A percentile compares a stretch with the other conserved stretches of the same genome.
Conservation (phyloP, 2,888 invertebrate species). For the Trachelus tabidus region DNA sequence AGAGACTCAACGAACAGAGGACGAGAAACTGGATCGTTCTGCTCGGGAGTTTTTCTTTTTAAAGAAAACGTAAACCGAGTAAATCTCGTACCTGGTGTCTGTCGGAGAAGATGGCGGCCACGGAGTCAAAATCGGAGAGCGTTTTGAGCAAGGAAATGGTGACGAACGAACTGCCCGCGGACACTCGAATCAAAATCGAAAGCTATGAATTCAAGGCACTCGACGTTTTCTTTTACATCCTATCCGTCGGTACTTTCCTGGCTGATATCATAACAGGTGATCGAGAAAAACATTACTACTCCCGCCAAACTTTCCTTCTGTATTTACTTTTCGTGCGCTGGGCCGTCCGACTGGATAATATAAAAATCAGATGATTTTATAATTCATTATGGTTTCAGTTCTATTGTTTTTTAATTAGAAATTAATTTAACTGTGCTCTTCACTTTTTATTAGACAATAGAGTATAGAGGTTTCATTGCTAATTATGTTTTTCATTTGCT, state of each 20-base stretch:
- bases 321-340: constrained; percentile 2
- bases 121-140: constrained; percentile 43
- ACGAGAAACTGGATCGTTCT: too few relatives aligned
- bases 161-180: constrained; percentile 30
- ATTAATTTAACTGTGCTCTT: too few relatives aligned
- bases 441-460: too few relatives aligned
- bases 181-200: constrained; percentile 37
- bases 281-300: constrained; percentile 34
- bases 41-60: too few relatives aligned
- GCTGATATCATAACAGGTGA: constrained; percentile 73
- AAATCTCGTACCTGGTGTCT: too few relatives aligned
- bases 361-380: not conserved
- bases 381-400: not conserved
- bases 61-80: too few relatives aligned
- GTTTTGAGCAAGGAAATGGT: constrained; percentile 34
- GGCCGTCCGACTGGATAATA: constrained; percentile 15
- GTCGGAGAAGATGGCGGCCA: constrained; percentile 39
- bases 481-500: constrained; percentile 12
- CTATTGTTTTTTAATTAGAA: not conserved
- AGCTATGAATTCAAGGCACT: constrained; percentile 39
- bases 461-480: constrained; percentile 3
- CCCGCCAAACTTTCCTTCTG: constrained; percentile 23
- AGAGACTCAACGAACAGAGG: too few relatives aligned
- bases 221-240: constrained; percentile 56
- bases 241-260: constrained; percentile 71